Base-by-base conservation (phyloP, 1,140 invertebrate species). In the Paracyclopina nana region DNA sequence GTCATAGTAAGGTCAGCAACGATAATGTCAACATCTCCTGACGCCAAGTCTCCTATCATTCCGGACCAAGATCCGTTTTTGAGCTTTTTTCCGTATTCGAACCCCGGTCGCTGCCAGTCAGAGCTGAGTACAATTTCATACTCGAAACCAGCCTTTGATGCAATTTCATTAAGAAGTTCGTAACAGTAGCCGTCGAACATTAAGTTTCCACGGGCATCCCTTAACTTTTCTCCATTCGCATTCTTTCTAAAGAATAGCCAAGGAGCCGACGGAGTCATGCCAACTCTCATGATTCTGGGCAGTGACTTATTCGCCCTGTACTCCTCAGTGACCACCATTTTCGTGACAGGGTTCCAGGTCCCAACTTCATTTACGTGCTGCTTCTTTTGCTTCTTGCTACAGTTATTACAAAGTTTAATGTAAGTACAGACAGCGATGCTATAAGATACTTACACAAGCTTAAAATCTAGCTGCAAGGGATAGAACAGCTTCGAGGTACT, bases 1-100 rank as follows among this genome's bases (percentile, higher is more conserved):
- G 87, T 92, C 79, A 91, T 91, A 8, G 83, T 86, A 2, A 90
- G 64, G 0, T 84, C 76, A 1, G 79, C 80, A 2, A 38, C 34
- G 9, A 38, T 38, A 20, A 38, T n/a, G 34, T 38, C 34, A n/a
- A 20, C 20, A 20, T 38, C 34, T 52, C 82, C 82, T 55, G 71
- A 74, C 4, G 80, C 73, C n/a, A 96, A 68, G 64, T 94, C 85
- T 1, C 84, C 82, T 1, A 95, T 76, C 20, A 94, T 68, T 0
- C 91, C 91, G 60, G 78, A 75, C 87, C 88, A 95, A 12, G 77
- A 68, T 0, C 82, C 80, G 55, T 78, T 77, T 0, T 71, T 62
- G 8, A 72, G 56, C 59, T 76, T 74, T 27, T 66, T 63, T 0
- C 90, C 90, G 65, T 88, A 92, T 9, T n/a, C 34, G 2, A 38